These are phyloP conservation scores for Bungarus multicinctus DNA, from an alignment of 2,113 vertebrate genomes.

Conservation along the genomic window DNA sequence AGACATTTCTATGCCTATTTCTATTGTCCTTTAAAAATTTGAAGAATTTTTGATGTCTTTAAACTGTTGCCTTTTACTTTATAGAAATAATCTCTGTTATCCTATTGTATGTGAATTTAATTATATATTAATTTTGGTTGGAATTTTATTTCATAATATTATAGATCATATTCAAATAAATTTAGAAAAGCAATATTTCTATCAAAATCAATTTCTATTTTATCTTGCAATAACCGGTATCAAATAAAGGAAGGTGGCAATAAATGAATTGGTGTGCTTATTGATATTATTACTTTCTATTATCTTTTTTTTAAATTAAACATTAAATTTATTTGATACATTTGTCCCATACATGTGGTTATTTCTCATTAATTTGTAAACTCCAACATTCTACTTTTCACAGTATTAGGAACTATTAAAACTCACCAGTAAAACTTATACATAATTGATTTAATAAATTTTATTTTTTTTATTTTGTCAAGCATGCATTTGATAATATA, in stretches of 20 bases:
- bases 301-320: no score
- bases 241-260: background rate
- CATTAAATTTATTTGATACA: no score
- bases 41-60: no score
- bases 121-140: background rate
- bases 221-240: background rate
- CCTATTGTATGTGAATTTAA: background rate
- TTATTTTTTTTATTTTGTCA: no score
- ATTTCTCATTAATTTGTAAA: no score
- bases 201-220: background rate
- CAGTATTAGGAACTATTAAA: no score
- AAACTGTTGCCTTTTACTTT: no score
- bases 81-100: background rate
- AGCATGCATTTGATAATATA: no score
- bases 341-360: no score
- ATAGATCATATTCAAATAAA: background rate
- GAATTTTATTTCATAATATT: background rate
- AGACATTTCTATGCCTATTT: constrained; percentile 27
- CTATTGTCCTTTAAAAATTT: constrained; percentile 24
- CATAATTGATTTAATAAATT: no score
- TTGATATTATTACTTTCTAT: background rate
- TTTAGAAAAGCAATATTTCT: background rate
- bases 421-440: no score
- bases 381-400: no score
- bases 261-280: background rate